Percentiles rank a stretch among this genome's conserved stretches.
These are phyloP conservation scores for Eutolmus rufibarbis DNA, from an alignment of 2,888 invertebrate species.

Conservation along the genomic window DNA sequence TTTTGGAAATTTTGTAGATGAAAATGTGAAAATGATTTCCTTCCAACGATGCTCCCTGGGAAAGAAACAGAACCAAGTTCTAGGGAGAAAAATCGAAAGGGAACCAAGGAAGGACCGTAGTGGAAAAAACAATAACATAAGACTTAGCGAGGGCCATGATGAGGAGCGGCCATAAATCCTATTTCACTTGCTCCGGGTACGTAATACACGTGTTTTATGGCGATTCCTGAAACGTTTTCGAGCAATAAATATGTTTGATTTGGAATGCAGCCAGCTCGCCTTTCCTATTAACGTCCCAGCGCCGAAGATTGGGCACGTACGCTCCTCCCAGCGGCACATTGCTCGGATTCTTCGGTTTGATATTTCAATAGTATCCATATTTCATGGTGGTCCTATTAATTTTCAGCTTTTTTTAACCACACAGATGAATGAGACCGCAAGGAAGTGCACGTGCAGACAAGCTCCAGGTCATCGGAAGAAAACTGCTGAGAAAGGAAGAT, in stretches of 20 bases:
- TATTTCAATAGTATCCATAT: constrained; percentile 37
- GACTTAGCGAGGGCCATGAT: not conserved
- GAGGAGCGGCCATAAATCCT: constrained; percentile 32
- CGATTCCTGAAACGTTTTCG: constrained; percentile 58
- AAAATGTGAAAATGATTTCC: constrained; percentile 40
- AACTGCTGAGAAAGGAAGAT: not conserved
- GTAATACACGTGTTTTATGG: constrained; percentile 42
- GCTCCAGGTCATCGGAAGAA: not conserved
- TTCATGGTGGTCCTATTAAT: constrained; percentile 38
- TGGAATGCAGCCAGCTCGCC: constrained; percentile 52
- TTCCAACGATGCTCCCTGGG: not conserved
- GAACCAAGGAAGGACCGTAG: not conserved
- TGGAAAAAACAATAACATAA: constrained; percentile 25
- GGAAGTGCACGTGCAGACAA: not conserved
- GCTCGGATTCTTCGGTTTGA: not conserved
- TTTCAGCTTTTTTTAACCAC: constrained; percentile 4
- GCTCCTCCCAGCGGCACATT: not conserved
- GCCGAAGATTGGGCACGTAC: constrained; percentile 6
- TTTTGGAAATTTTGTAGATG: constrained; percentile 18
- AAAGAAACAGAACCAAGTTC: not conserved
- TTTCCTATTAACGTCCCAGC: constrained; percentile 22
- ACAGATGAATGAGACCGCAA: constrained; percentile 23
- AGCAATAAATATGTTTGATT: constrained; percentile 60
- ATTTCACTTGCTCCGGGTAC: constrained; percentile 21
- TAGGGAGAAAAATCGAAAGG: constrained; percentile 8